Evolutionary conservation across 2,888 invertebrate genomes (phyloP), one percentile per base, ranked within the genome.

Genomic region (Philaethria dido): DNA sequence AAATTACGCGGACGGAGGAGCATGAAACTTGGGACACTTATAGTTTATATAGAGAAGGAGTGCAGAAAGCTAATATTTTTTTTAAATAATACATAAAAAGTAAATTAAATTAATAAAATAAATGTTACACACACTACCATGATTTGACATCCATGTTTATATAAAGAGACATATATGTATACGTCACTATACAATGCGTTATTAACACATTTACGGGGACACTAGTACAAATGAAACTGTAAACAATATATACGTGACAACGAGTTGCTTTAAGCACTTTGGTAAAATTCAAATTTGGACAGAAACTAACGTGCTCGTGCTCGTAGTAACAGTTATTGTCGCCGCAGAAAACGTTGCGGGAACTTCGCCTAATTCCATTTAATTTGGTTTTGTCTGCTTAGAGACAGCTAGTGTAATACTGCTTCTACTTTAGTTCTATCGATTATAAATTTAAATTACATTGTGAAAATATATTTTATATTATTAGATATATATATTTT

Each of bases 311-410:
- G 44, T 16, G 6, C 33, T 33, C 33, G 13, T 14, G 3, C 39
- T 13, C 39, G 39, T 1, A 60, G 33, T 47, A 60, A 60, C 60
- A 60, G 60, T 47, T 60, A 47, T 60, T 29, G 60, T 60, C 60
- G 14, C 60, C 60, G 18, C 60, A 45, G 45, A 47, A 29, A 18
- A 33, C 60, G 45, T 11, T 47, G 60, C 4, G 44, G 45, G 44
- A 47, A 47, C 60, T 60, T 60, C 45, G 33, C 14, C 60, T 47
- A 47, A 60, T 47, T 60, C 45, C 20, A 47, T 44, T 60, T 60
- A 60, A 60, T 60, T 60, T 47, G 45, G 44, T 47, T 47, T 57
- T 11, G 42, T 57, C 55, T 57, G 39, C n/a, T 55, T 20, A 39
- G 55, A 55, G 20, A 18, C 6, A 29, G 47, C 16, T 47, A 22